Evolutionary conservation across 2,113 vertebrate species (phyloP).

Genomic region (Ammospiza caudacuta): DNA sequence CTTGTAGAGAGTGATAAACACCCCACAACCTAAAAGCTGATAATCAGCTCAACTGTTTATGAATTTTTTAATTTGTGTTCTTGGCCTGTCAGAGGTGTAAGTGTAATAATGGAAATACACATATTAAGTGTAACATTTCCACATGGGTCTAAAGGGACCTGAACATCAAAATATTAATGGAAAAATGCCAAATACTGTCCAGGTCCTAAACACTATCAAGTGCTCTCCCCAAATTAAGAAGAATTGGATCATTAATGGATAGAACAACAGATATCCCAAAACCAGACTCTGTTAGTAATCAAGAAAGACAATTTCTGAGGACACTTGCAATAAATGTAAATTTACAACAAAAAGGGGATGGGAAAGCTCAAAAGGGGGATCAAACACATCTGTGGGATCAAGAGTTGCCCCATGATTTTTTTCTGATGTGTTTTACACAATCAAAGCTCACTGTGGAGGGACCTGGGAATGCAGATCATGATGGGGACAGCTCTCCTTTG

Average conservation of each 20-base stretch:
- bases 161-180: neutral
- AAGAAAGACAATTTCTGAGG: neutral
- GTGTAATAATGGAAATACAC: neutral
- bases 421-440: neutral
- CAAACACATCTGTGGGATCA: neutral
- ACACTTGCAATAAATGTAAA: neutral
- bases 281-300: neutral
- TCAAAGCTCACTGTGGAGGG: neutral
- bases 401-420: neutral
- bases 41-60: neutral
- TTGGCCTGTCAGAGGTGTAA: neutral
- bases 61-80: neutral
- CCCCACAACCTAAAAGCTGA: neutral
- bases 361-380: neutral
- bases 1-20: neutral
- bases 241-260: neutral
- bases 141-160: neutral
- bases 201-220: neutral
- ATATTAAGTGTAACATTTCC: neutral
- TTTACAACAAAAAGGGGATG: neutral
- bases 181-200: neutral
- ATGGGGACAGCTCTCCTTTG: neutral
- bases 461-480: neutral
- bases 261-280: neutral
- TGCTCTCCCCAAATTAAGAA: neutral